phyloP scores from a whole-genome alignment of 2,113 vertebrate species.

The Cyrtonyx montezumae region DNA sequence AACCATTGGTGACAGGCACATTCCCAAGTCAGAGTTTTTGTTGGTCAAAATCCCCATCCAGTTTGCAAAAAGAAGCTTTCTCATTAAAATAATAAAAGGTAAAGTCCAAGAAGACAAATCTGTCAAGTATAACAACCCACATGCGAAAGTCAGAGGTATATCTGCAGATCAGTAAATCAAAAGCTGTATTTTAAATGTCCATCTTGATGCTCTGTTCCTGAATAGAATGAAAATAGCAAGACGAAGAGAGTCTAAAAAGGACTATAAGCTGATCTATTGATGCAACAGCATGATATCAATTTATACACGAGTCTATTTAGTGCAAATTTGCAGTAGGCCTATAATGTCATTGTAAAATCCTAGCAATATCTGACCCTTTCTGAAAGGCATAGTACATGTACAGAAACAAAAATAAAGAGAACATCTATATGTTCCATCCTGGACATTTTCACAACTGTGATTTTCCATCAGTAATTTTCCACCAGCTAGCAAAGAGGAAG shows the following conservation, averaged over 20 bases:
- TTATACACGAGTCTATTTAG: background rate
- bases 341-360: constrained; percentile 27
- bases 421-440: background rate
- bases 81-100: constrained; percentile 5
- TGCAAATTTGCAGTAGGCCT: constrained; percentile 16
- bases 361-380: background rate
- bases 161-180: constrained; percentile 36
- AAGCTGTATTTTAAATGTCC: constrained; percentile 59
- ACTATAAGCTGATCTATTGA: constrained; percentile 52
- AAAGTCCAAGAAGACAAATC: constrained; percentile 24
- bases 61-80: background rate
- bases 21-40: constrained; percentile 4
- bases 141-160: background rate
- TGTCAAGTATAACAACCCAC: background rate
- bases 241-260: constrained; percentile 39
- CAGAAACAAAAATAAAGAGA: background rate
- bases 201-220: constrained; percentile 42
- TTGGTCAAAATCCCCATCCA: constrained; percentile 1
- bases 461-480: constrained; percentile 11
- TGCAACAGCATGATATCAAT: constrained; percentile 47
- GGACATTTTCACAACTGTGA: background rate
- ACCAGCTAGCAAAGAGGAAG: background rate
- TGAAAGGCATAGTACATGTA: background rate
- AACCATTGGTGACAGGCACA: background rate
- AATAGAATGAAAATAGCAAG: constrained; percentile 59